Base-by-base conservation (phyloP, 1,140 invertebrate species). In the Lanistes nyassanus region DNA sequence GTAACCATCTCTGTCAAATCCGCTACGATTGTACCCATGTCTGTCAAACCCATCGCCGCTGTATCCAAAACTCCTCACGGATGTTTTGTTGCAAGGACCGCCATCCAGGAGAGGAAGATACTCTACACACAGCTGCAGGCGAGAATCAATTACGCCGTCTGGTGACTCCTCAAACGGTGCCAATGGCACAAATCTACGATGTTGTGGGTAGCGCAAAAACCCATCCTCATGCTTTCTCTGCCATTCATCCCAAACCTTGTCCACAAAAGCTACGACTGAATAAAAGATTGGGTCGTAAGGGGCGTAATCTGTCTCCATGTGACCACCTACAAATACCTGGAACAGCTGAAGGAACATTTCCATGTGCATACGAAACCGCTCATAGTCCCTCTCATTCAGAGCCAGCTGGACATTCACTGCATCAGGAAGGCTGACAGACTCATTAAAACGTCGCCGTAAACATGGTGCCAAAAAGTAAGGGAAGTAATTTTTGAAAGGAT, bases 211-310 rank as follows among this genome's bases (percentile, higher is more conserved):
- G 31, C 42, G 58, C 16, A 83, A 76, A 0, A 79, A 53, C 31
- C 81, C 80, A 42, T 83, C 76, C 21, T 60, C 36, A 74, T 82
- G 74, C 56, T 76, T 82, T 19, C 78, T 56, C 69, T 84, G 84
- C 85, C 85, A 86, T 9, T 80, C 77, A 36, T 78, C 73, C 85
- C 85, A 86, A 7, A 86, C 74, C 67, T 82, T 84, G 64, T 86
- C 85, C 51, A 86, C 79, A 65, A 79, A 85, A 34, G 85, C 84
- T 51, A 81, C 58, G 34, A 82, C 72, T 16, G 85, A 85, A n/a
- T 81, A 70, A 74, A 83, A 84, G 1, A 84, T 19, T 21, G 85
- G 85, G 71, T 86, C 85, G 78, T 84, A 86, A 0, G 83, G 80
- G 62, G 76, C 74, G 23, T 82, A 73, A 65, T 81, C 80, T 23